Evolutionary conservation across 2,113 vertebrate species (phyloP).

Genomic region (Antechinus flavipes): DNA sequence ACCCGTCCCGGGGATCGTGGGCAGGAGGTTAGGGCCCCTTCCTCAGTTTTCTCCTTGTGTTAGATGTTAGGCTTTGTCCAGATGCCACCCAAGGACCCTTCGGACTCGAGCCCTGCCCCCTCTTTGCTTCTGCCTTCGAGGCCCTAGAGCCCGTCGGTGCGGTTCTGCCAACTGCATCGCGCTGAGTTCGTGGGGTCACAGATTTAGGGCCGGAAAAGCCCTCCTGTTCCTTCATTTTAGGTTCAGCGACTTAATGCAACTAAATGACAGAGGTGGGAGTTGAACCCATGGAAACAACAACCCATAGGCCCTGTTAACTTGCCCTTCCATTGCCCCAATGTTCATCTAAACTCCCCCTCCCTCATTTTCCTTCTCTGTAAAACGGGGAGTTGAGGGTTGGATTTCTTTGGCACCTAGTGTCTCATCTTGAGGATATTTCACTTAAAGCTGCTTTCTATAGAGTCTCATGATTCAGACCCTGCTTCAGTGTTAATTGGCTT

Average conservation of each 20-base stretch:
- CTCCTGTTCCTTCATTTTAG: neutral
- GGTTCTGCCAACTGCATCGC: neutral
- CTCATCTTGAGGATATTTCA: neutral
- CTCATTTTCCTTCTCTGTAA: neutral
- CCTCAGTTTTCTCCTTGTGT: neutral
- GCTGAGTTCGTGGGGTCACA: no score
- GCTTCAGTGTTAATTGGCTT: neutral
- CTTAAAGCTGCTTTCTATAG: neutral
- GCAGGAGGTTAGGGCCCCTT: neutral
- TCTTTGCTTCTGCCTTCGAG: no score
- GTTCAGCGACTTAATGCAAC: neutral
- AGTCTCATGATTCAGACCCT: neutral
- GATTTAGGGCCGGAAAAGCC: neutral
- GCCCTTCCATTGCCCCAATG: no score
- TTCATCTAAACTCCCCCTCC: no score
- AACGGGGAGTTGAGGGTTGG: neutral
- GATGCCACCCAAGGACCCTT: neutral
- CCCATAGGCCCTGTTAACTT: neutral
- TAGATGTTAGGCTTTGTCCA: neutral
- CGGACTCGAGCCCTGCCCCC: no score
- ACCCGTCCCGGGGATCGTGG: accelerated
- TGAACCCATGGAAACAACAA: neutral
- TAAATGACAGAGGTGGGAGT: neutral
- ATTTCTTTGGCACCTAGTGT: neutral
- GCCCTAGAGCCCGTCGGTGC: no score